phyloP scores from a whole-genome alignment of 2,113 vertebrate genomes.

The Apeltes quadracus region DNA sequence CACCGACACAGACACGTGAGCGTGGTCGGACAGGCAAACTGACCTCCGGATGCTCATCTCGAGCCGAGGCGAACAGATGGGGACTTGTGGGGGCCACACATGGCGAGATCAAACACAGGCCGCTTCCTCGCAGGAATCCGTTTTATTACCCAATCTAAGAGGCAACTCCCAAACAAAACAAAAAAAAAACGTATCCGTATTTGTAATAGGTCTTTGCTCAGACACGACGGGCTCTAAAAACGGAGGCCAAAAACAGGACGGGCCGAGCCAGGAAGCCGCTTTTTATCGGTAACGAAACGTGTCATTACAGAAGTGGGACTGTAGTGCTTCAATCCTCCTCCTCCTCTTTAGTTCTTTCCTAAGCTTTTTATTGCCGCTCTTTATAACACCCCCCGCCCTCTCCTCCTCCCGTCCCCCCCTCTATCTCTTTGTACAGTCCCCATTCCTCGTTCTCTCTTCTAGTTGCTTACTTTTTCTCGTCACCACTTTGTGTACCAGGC shows the following conservation, averaged over 20 bases:
- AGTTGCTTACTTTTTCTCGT: too few species aligned
- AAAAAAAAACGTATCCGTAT: too few species aligned
- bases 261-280: constrained; percentile 35
- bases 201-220: constrained; percentile 3
- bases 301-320: constrained; percentile 63
- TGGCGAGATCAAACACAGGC: constrained; percentile 11
- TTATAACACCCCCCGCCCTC: constrained; percentile 5
- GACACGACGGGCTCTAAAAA: constrained; percentile 23
- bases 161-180: constrained; percentile 7
- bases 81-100: not conserved
- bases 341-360: constrained; percentile 57
- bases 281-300: constrained; percentile 63
- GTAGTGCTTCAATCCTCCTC: constrained; percentile 62
- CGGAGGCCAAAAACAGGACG: constrained; percentile 17
- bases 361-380: constrained; percentile 52
- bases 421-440: constrained; percentile 12
- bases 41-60: not conserved
- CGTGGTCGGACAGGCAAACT: not conserved
- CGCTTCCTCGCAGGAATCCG: constrained; percentile 44
- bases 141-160: constrained; percentile 43
- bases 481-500: not conserved
- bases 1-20: not conserved
- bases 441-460: not conserved
- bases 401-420: not conserved
- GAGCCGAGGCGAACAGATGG: not conserved